Base-by-base conservation (phyloP, 2,113 vertebrate genomes). In the Hemiprocne comata region DNA sequence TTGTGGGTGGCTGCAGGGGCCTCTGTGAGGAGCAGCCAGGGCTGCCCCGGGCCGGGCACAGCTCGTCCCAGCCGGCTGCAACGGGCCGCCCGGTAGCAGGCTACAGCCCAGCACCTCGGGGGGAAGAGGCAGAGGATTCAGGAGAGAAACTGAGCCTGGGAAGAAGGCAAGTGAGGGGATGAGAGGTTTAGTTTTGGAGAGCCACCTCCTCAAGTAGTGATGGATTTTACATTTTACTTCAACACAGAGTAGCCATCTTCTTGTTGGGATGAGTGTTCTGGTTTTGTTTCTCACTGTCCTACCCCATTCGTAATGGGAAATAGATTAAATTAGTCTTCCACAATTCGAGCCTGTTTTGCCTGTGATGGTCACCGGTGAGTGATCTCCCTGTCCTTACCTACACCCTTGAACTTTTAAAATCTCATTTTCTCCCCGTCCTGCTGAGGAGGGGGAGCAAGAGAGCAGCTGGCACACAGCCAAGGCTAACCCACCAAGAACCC, bases 121-220 rank as follows among this genome's bases (percentile, higher is more conserved):
- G 13, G 17, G 7, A 62, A 8, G 5, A n/a, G 25, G 19, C 5
- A n/a, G 42, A 51, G 33, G 15, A 10, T 10, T 38, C 0, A 0
- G 6, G 29, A 29, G 12, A 13, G 20, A 72, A 20, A 5, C 1
- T 51, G 23, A 81, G n/a, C 26, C 44, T 69, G 15, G 31, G 64
- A 48, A 69, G 36, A 31, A 76, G 36, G 36, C 12, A 10, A 23
- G n/a, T 25, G 60, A 61, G 29, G 28, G 33, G 31, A 40, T 29
- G 24, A 4, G 31, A 8, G 1, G 1, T 62, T 87, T 28, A 28
- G 5, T 21, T 90, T 38, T 61, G 89, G 76, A 91, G 89, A 92
- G 87, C 77, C 77, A 88, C 72, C 78, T 80, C 88, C 85, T 95
- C 65, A 64, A 74, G 17, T 87, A 85, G 88, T 95, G 89, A 97